phyloP scores from a whole-genome alignment of 2,113 vertebrate genomes.

The Octodon degus region DNA sequence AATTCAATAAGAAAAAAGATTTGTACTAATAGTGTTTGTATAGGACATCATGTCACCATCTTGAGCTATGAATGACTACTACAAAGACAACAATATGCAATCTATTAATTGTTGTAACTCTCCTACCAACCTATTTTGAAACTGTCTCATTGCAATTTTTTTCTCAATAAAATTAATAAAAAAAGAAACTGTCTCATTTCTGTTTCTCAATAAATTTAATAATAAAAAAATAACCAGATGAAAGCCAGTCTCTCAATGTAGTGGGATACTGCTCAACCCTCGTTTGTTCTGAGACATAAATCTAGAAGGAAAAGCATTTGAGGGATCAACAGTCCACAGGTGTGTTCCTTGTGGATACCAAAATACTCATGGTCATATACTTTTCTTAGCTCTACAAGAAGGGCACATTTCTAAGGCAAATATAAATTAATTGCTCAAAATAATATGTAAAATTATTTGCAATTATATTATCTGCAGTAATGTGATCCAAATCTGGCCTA shows the following conservation, averaged over 20 bases:
- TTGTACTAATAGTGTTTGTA: too few species aligned
- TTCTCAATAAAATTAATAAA: too few species aligned
- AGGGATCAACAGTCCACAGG: not conserved
- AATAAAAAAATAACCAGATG: not conserved
- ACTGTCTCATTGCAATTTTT: too few species aligned
- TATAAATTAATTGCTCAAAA: slow-evolving; percentile 12
- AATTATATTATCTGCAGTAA: not conserved
- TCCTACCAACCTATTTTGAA: too few species aligned
- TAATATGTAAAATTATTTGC: slow-evolving; percentile 14
- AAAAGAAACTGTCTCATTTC: too few species aligned
- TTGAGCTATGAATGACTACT: too few species aligned
- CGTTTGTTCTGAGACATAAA: not conserved
- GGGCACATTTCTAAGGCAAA: not conserved
- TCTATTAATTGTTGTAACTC: too few species aligned
- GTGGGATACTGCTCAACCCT: not conserved
- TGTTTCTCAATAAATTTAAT: too few species aligned
- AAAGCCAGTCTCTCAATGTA: slow-evolving; percentile 10
- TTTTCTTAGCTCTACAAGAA: not conserved
- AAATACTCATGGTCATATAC: not conserved
- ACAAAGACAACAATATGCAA: too few species aligned
- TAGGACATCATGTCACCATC: too few species aligned
- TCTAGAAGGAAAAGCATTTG: slow-evolving; percentile 23
- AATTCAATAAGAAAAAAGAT: too few species aligned
- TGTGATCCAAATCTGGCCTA: not conserved
- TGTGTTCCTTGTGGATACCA: not conserved